phyloP scores from a whole-genome alignment of 2,888 invertebrate genomes.

The Cryptus armator region DNA sequence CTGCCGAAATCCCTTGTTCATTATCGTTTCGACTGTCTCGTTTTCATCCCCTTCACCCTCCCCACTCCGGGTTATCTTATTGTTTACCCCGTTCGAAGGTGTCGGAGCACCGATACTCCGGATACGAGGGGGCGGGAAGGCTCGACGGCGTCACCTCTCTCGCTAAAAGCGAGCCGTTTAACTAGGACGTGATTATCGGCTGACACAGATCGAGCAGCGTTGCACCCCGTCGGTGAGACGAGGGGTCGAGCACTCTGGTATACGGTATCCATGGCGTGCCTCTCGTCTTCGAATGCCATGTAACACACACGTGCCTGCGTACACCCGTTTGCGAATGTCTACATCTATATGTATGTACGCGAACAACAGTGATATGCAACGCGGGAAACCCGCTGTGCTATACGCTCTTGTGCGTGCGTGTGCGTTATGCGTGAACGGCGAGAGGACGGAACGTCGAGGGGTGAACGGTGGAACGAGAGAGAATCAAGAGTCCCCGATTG shows the following conservation, averaged over 20 bases:
- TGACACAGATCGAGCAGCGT: constrained; percentile 71
- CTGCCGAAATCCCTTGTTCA: constrained; percentile 56
- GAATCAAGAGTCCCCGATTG: constrained; percentile 56
- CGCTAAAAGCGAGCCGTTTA: constrained; percentile 68
- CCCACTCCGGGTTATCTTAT: constrained; percentile 44
- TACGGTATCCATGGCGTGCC: constrained; percentile 27
- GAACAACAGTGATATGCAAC: constrained; percentile 40
- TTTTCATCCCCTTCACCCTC: constrained; percentile 61
- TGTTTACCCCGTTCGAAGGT: constrained; percentile 77
- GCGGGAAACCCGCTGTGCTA: constrained; percentile 35
- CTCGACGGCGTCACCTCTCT: constrained; percentile 58
- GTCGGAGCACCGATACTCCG: constrained; percentile 74
- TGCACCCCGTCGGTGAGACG: constrained; percentile 52
- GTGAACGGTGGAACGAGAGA: constrained; percentile 60
- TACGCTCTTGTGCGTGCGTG: constrained; percentile 64
- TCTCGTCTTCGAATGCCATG: constrained; percentile 45
- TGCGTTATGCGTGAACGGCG: constrained; percentile 62
- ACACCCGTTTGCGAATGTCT: background rate
- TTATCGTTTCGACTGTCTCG: constrained; percentile 45
- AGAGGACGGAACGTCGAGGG: constrained; percentile 61
- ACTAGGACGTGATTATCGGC: constrained; percentile 74
- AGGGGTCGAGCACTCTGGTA: constrained; percentile 39
- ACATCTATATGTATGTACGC: constrained; percentile 27
- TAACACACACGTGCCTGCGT: constrained; percentile 39
- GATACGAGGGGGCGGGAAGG: constrained; percentile 48